Evolutionary conservation across 2,797 vertebrate genomes (phyloP), one percentile per base, ranked within the genome.

Genomic region (Danio choprae): DNA sequence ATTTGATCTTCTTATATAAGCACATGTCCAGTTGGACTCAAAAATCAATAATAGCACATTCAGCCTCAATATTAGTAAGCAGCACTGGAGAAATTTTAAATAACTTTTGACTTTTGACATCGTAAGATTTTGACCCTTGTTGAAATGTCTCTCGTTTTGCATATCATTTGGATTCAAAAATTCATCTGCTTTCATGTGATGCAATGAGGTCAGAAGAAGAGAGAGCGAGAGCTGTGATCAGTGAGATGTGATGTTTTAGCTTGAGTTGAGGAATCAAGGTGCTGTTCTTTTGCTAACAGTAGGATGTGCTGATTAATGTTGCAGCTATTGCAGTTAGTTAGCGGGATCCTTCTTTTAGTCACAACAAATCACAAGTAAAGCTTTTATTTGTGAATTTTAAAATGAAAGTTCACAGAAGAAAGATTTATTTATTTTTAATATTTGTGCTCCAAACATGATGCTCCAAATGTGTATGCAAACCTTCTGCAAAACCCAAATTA

Each of bases 181-280:
- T 56, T 0, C 1, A 15, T 56, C 18, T 55, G 38, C 53, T 71
- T 71, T 56, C 18, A 10, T 56, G 36, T 53, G 46, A 53, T 70
- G 18, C 15, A 8, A 56, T 43, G 51, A 13, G 38, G 36, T 71
- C n/a, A 71, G 56, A 71, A 15, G 51, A 70, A 13, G 29, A 71
- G 36, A 18, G 11, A 16, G 6, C 1, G 10, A 43, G 69, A 41
- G 50, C 38, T 56, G 38, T 55, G 36, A 70, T 70, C 36, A 55
- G 68, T 70, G 36, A 70, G 68, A 70, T 70, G 16, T 79, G 43
- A 50, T 64, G 59, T 64, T 64, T 73, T 16, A 56, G 29, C 64
- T 67, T 41, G 72, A 67, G 50, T 7, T 71, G 72, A 58, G 48
- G 67, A 64, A 72, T 59, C 38, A 15, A 62, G 76, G 20, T 75